These are phyloP conservation scores for Echinarachnius parma DNA, from an alignment of 53 echinoderm and acorn worm species.

Conservation along the genomic window DNA sequence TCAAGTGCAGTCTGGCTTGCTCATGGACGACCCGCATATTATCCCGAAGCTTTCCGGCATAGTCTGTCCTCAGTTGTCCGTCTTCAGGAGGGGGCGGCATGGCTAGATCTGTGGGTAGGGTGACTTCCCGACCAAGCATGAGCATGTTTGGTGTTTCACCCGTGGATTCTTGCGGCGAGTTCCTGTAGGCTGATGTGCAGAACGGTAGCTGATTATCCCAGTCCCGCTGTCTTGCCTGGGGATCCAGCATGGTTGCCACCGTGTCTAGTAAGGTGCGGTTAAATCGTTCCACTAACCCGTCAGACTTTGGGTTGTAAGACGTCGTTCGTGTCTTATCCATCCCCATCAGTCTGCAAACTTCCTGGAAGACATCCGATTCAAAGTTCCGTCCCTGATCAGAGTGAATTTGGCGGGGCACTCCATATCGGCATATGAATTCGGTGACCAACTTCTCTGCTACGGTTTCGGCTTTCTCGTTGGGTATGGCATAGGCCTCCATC, in stretches of 20 bases:
- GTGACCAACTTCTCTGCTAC: constrained; percentile 5
- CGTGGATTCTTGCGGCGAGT: constrained; percentile 33
- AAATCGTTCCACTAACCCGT: constrained; percentile 31
- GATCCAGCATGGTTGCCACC: constrained; percentile 18
- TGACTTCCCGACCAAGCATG: constrained; percentile 3
- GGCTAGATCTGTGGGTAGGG: constrained; percentile 4
- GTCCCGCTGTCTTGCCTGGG: not conserved
- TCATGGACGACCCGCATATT: not conserved
- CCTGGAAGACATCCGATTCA: not conserved
- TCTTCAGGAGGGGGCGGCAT: not conserved
- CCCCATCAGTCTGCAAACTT: constrained; percentile 13
- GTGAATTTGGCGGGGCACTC: constrained; percentile 1
- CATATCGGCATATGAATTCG: constrained; percentile 11
- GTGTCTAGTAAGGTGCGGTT: constrained; percentile 8
- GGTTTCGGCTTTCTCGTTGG: constrained; percentile 14
- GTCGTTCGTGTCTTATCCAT: constrained; percentile 21
- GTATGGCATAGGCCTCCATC: constrained; percentile 8
- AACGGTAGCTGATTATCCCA: constrained; percentile 20
- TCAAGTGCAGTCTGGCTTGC: not conserved
- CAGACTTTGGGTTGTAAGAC: constrained; percentile 17
- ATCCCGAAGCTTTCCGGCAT: constrained; percentile 8
- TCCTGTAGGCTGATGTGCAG: constrained; percentile 3
- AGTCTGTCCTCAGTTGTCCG: not conserved
- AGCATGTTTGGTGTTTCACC: constrained; percentile 34
- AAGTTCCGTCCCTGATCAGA: constrained; percentile 27